These are phyloP conservation scores for Hetaerina titia DNA, from an alignment of 2,888 invertebrate species.

Conservation along the genomic window DNA sequence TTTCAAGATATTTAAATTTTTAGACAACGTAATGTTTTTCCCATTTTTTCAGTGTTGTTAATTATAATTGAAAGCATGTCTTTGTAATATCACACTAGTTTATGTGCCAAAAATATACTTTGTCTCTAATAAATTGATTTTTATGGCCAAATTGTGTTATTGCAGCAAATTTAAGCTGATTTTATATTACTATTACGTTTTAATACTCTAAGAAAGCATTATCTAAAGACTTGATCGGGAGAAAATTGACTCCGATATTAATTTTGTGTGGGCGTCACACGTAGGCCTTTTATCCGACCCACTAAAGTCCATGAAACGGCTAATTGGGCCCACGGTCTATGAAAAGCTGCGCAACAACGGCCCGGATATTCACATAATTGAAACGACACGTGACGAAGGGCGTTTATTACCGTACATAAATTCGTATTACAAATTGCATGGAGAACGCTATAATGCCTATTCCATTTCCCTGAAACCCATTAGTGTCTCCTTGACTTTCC, in stretches of 20 bases:
- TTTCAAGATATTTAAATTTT: too few relatives aligned
- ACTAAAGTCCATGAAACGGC: background rate
- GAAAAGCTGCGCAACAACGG: background rate
- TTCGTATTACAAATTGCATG: conserved; percentile 14
- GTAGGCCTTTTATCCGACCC: background rate
- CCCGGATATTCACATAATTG: background rate
- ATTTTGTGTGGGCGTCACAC: background rate
- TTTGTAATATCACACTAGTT: too few relatives aligned
- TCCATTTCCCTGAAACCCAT: background rate
- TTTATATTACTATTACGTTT: background rate
- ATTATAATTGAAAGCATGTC: too few relatives aligned
- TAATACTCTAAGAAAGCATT: background rate
- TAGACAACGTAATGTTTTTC: too few relatives aligned
- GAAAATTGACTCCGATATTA: conserved; percentile 1
- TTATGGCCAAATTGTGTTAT: background rate
- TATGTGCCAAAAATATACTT: background rate
- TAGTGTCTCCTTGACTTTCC: background rate
- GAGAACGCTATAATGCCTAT: conserved; percentile 2
- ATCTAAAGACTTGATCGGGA: background rate
- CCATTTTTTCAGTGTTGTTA: too few relatives aligned
- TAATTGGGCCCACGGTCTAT: background rate
- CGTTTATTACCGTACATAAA: conserved; percentile 5
- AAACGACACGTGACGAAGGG: background rate
- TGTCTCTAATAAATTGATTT: background rate
- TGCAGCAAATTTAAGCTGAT: background rate